phyloP scores from a whole-genome alignment of 2,888 invertebrate species.

The Nasonia oneida region DNA sequence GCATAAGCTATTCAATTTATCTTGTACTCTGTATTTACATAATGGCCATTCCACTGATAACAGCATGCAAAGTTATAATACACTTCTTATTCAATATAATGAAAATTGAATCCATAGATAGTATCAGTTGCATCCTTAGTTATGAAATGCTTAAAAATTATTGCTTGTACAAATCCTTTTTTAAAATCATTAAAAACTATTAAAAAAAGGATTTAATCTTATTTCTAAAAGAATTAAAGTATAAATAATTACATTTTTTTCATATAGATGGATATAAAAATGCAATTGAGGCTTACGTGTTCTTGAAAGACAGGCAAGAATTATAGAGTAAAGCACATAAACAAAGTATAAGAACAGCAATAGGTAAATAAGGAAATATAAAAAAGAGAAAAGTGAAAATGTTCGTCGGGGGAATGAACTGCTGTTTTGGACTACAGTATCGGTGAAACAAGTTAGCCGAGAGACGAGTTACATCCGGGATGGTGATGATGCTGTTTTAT shows the following conservation, averaged over 20 bases:
- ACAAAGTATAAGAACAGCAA: background rate
- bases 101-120: background rate
- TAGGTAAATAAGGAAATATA: background rate
- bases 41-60: background rate
- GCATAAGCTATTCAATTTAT: too few species aligned
- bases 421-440: constrained; percentile 22
- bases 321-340: background rate
- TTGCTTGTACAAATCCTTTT: background rate
- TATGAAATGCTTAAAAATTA: background rate
- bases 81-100: background rate
- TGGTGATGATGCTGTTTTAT: constrained; percentile 39
- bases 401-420: background rate
- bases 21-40: background rate
- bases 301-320: background rate
- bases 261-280: background rate
- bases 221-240: background rate
- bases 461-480: constrained; percentile 48
- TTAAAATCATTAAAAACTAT: too few species aligned
- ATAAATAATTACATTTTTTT: too few species aligned
- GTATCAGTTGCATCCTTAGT: background rate
- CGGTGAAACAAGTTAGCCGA: constrained; percentile 41
- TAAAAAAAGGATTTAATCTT: too few species aligned
- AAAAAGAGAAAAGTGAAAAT: background rate
- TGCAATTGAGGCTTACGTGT: background rate
- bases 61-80: background rate